Evolutionary conservation across 2,888 invertebrate species (phyloP).

Genomic region (Cryptus armator): DNA sequence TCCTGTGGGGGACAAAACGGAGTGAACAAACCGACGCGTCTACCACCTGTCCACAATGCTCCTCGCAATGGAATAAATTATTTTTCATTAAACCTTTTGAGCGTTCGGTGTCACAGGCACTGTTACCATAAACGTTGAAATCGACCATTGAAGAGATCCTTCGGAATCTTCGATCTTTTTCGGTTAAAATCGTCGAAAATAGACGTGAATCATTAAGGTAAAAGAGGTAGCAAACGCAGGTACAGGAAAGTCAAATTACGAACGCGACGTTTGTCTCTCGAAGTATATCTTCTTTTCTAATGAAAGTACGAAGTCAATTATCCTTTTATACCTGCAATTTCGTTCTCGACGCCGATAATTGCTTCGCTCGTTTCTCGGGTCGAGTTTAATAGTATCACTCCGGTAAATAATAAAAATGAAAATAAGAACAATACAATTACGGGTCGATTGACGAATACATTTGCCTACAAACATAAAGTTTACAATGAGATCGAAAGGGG

Average conservation of each 20-base stretch:
- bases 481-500: conserved; percentile 13
- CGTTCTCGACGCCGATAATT: background rate
- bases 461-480: background rate
- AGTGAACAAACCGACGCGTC: conserved; percentile 9
- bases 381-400: background rate
- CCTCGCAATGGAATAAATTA: conserved; percentile 1
- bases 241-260: too few relatives aligned
- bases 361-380: background rate
- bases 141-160: too few relatives aligned
- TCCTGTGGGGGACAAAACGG: background rate
- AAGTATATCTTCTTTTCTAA: too few relatives aligned
- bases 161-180: too few relatives aligned
- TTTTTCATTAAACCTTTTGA: background rate
- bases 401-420: background rate
- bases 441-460: background rate
- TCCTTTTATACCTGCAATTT: background rate
- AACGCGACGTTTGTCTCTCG: too few relatives aligned
- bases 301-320: background rate
- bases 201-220: too few relatives aligned
- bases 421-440: background rate
- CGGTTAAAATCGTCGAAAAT: too few relatives aligned
- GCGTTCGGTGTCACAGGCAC: background rate
- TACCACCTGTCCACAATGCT: conserved; percentile 26
- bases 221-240: too few relatives aligned
- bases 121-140: too few relatives aligned